Conservation (phyloP, 2,797 vertebrate genomes). For the Notolepis coatsorum region DNA sequence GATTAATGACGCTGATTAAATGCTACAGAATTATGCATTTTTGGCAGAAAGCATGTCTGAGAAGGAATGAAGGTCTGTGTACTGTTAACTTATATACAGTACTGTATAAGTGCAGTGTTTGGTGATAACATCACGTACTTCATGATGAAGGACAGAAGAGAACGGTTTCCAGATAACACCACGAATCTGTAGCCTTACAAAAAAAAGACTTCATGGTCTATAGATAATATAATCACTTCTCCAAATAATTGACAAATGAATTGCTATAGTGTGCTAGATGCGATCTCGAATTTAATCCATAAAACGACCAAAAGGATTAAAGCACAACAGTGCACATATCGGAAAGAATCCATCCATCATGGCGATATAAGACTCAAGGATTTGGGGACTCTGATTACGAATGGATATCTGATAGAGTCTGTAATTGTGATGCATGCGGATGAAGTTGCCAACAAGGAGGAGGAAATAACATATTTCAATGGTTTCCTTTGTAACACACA, state of each 20-base stretch:
- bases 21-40: conserved; percentile 11
- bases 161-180: too few species aligned
- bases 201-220: too few species aligned
- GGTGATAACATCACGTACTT: background rate
- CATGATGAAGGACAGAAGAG: too few species aligned
- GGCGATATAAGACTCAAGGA: conserved; percentile 29
- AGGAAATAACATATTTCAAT: conserved; percentile 40
- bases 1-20: conserved; percentile 39
- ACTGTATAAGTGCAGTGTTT: background rate
- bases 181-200: background rate
- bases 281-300: too few species aligned
- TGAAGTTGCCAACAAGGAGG: conserved; percentile 3
- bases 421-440: conserved; percentile 56
- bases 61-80: conserved; percentile 23
- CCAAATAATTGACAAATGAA: too few species aligned
- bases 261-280: too few species aligned
- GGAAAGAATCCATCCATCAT: conserved; percentile 35
- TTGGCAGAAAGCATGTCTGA: background rate
- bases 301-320: conserved; percentile 29
- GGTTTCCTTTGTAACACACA: conserved; percentile 62
- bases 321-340: conserved; percentile 24
- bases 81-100: too few species aligned
- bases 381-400: conserved; percentile 18
- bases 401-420: conserved; percentile 31
- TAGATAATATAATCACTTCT: too few species aligned